Evolutionary conservation across 2,888 invertebrate genomes (phyloP).

Genomic region (Campaea margaritaria): DNA sequence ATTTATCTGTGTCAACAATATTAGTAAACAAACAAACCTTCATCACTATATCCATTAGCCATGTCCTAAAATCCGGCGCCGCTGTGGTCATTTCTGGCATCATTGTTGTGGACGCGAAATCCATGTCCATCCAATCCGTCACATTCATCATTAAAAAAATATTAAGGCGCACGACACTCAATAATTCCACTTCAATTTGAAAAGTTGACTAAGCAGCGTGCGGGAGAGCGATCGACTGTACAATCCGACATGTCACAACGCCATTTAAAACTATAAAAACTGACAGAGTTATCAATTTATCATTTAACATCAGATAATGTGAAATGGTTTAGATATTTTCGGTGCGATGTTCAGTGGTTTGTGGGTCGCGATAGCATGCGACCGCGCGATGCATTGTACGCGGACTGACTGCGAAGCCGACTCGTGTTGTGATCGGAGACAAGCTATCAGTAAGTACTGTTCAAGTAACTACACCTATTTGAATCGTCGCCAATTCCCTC

Average conservation of each 20-base stretch:
- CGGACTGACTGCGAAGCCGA: slow-evolving; percentile 37
- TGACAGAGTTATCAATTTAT: slow-evolving; percentile 60
- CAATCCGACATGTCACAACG: slow-evolving; percentile 52
- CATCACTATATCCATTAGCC: slow-evolving; percentile 66
- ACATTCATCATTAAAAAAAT: slow-evolving; percentile 54
- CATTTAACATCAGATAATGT: slow-evolving; percentile 62
- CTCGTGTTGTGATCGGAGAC: background rate
- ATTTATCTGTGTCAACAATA: slow-evolving; percentile 27
- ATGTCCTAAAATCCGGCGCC: slow-evolving; percentile 63
- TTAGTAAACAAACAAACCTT: slow-evolving; percentile 61
- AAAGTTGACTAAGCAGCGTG: slow-evolving; percentile 44
- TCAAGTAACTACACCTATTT: slow-evolving; percentile 11
- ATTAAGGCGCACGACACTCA: slow-evolving; percentile 28
- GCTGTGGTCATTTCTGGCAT: slow-evolving; percentile 50
- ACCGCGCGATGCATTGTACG: slow-evolving; percentile 56
- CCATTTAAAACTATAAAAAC: slow-evolving; percentile 48
- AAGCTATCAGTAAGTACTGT: slow-evolving; percentile 21
- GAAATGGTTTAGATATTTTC: slow-evolving; percentile 48
- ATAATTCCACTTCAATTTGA: slow-evolving; percentile 37
- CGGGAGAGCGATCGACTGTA: slow-evolving; percentile 49
- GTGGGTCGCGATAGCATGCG: slow-evolving; percentile 50
- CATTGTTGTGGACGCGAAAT: slow-evolving; percentile 45
- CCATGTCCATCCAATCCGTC: slow-evolving; percentile 48
- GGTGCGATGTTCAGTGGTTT: slow-evolving; percentile 36
- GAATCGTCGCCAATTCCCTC: slow-evolving; percentile 12